A percentile compares a stretch with the other conserved stretches of the same genome.
phyloP scores from a whole-genome alignment of 1,140 invertebrate species.

The Drosophila malerkotliana region DNA sequence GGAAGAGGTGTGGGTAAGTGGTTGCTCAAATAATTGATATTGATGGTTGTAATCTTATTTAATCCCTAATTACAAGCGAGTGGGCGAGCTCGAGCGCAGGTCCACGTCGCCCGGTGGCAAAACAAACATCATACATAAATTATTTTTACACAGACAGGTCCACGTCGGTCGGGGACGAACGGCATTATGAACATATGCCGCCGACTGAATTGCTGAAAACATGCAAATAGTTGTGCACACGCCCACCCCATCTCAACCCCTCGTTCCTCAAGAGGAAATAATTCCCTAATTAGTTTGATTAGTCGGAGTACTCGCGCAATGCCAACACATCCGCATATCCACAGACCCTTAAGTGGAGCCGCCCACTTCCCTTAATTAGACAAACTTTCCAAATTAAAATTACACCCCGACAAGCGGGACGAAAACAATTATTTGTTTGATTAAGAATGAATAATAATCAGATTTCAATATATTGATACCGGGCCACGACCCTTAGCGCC shows the following conservation, averaged over 20 bases:
- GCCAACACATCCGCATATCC: constrained; percentile 36
- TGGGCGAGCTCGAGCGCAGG: constrained; percentile 56
- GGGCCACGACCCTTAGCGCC: neutral
- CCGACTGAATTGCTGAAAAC: constrained; percentile 23
- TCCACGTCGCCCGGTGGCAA: constrained; percentile 11
- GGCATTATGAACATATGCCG: constrained; percentile 1
- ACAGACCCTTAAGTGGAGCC: constrained; percentile 33
- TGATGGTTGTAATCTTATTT: constrained; percentile 81
- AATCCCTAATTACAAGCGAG: constrained; percentile 81
- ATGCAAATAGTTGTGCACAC: constrained; percentile 31
- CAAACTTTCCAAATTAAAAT: constrained; percentile 41
- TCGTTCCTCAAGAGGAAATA: constrained; percentile 24
- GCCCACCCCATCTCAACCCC: neutral
- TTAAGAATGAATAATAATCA: constrained; percentile 52
- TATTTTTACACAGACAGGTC: constrained; percentile 48
- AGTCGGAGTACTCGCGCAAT: constrained; percentile 38
- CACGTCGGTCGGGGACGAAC: neutral
- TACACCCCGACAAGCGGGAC: constrained; percentile 13
- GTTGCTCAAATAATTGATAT: constrained; percentile 74
- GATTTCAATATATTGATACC: constrained; percentile 20
- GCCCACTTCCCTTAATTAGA: constrained; percentile 43
- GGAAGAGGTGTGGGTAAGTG: constrained; percentile 18
- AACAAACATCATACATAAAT: constrained; percentile 63
- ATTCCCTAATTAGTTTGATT: constrained; percentile 58
- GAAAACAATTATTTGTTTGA: constrained; percentile 37